Base-by-base conservation (phyloP, 92 coral and sea anemone species). In the Epizoanthus fatuus region DNA sequence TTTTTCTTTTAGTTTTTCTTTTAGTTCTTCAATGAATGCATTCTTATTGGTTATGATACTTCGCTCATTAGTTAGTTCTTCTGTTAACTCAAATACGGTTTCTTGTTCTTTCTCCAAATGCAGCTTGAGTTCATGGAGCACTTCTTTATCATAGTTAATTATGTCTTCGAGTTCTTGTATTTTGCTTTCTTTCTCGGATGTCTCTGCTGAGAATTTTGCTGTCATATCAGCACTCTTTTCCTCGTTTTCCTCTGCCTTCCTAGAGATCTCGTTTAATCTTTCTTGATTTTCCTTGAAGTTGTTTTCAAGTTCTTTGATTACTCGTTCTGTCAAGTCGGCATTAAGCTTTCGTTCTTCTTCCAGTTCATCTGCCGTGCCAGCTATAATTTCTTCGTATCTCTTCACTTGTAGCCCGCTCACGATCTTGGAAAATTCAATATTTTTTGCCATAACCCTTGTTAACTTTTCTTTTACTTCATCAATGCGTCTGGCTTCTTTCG, bases 401-500 rank as follows among this genome's bases (percentile, higher is more conserved):
- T 87, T 87, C 19, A 81, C 69, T 52, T 85, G 85, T 19, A 92
- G 79, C 60, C 85, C 87, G 51, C 74, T 86, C 25, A 92, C 55
- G 45, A 84, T 87, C 20, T 80, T 65, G 17, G 87, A 74, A 56
- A 95, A 89, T 29, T 90, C 94, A 1, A 86, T 62, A 60, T 87
- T 92, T 69, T 92, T 95, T 79, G 91, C 54, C 64, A 90, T 87
- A 4, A 92, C 88, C 35, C 91, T 88, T 68, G 86, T 83, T 65
- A 95, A 53, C 37, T 92, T 95, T 65, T 87, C 83, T 49, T 87
- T 89, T 32, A 87, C 83, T 45, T 74, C 88, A n/a, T 90, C 95
- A 13, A 95, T 95, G 55, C 96, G 77, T 5, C 63, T 66, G 11
- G 96, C 96, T 49, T 95, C 98, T 54, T 95, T 93, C 5, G 77